Conservation (phyloP, 2,888 invertebrate genomes). For the Anticlea derivata region DNA sequence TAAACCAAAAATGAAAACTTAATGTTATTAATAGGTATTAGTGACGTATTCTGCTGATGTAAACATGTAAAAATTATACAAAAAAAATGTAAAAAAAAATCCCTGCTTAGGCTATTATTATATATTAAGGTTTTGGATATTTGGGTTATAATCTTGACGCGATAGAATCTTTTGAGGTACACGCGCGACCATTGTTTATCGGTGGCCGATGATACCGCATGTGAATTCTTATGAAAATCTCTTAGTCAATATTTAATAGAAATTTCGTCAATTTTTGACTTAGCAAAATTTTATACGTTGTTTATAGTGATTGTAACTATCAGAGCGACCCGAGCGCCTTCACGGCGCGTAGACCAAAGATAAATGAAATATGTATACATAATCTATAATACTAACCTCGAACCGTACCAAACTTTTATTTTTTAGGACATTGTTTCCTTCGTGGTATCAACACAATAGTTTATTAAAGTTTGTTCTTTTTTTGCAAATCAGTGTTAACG, state of each 20-base stretch:
- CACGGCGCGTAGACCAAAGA: constrained; percentile 79
- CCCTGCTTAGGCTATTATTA: constrained; percentile 79
- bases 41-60: constrained; percentile 81
- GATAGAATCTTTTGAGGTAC: constrained; percentile 68
- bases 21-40: constrained; percentile 78
- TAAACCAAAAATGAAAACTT: constrained; percentile 83
- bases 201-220: constrained; percentile 66
- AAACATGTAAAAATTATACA: constrained; percentile 76
- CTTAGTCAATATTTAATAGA: constrained; percentile 81
- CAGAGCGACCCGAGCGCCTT: constrained; percentile 70
- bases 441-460: constrained; percentile 27
- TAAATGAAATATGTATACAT: constrained; percentile 75
- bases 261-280: constrained; percentile 83
- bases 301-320: constrained; percentile 76
- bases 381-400: constrained; percentile 80
- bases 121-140: constrained; percentile 79
- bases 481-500: constrained; percentile 15
- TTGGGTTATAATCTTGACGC: constrained; percentile 72
- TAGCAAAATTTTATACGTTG: constrained; percentile 83
- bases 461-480: constrained; percentile 23
- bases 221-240: constrained; percentile 82
- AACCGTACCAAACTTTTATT: constrained; percentile 79
- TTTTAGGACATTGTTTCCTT: constrained; percentile 53
- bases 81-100: constrained; percentile 70
- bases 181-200: constrained; percentile 55